Conservation (phyloP, 1,140 invertebrate genomes). For the Drosophila kurseongensis region DNA sequence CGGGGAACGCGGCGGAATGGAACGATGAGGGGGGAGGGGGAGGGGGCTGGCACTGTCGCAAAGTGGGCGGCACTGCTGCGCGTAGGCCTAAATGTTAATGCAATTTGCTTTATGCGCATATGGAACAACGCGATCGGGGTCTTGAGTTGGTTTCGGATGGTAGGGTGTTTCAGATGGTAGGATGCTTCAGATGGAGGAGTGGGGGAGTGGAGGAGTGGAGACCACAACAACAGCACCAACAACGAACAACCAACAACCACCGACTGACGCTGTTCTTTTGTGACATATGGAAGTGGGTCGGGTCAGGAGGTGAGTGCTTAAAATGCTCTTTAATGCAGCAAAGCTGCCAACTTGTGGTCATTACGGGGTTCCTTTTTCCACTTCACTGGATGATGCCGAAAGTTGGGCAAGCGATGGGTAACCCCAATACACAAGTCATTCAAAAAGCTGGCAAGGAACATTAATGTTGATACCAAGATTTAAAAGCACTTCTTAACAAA, state of each 20-base stretch:
- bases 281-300: slow-evolving; percentile 64
- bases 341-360: slow-evolving; percentile 36
- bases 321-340: slow-evolving; percentile 40
- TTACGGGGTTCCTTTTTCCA: background rate
- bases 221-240: background rate
- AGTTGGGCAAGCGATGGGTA: slow-evolving; percentile 21
- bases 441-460: slow-evolving; percentile 1
- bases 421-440: background rate
- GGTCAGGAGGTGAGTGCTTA: slow-evolving; percentile 46
- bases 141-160: background rate
- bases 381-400: slow-evolving; percentile 7
- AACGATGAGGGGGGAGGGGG: background rate
- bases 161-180: slow-evolving; percentile 1
- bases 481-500: too few relatives aligned
- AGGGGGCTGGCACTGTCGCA: slow-evolving; percentile 8
- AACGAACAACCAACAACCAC: background rate
- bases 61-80: slow-evolving; percentile 50
- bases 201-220: slow-evolving; percentile 10
- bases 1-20: slow-evolving; percentile 13
- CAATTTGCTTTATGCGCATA: slow-evolving; percentile 31
- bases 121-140: slow-evolving; percentile 2
- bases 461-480: background rate
- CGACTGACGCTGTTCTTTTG: slow-evolving; percentile 39
- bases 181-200: slow-evolving; percentile 7
- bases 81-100: slow-evolving; percentile 51